A percentile compares a stretch with the other conserved stretches of the same genome.
phyloP scores from a whole-genome alignment of 2,113 vertebrate genomes.

The Eudyptes chrysolophus region DNA sequence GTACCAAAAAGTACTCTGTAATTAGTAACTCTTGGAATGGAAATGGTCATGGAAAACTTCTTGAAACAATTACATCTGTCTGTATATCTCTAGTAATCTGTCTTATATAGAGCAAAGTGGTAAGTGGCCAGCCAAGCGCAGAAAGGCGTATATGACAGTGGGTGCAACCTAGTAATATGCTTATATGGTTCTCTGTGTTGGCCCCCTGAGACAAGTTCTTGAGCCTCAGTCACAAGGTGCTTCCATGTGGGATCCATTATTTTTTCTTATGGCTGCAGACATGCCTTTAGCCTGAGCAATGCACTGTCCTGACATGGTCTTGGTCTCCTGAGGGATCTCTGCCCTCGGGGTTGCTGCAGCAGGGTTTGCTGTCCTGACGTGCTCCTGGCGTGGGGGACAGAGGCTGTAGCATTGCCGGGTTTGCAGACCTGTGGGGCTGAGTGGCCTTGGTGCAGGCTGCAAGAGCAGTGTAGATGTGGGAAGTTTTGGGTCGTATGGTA shows the following conservation, averaged over 20 bases:
- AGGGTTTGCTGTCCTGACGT: accelerated
- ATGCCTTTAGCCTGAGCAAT: background rate
- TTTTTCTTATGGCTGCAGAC: background rate
- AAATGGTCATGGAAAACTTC: background rate
- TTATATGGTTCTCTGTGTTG: background rate
- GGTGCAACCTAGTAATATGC: background rate
- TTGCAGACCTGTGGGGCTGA: background rate
- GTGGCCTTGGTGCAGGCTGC: background rate
- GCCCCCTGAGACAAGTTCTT: background rate
- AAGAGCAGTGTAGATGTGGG: background rate
- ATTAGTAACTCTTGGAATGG: background rate
- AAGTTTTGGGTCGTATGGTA: background rate
- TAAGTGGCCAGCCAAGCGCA: background rate
- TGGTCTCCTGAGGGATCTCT: background rate
- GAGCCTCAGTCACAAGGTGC: background rate
- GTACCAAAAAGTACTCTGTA: background rate
- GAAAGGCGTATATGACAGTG: background rate
- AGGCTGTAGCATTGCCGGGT: background rate
- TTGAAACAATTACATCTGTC: background rate
- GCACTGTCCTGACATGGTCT: background rate
- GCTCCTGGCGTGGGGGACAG: background rate
- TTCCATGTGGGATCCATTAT: background rate
- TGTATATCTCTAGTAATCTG: background rate
- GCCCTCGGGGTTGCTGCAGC: background rate
- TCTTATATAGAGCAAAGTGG: background rate